Evolutionary conservation across 1,140 invertebrate species (phyloP), one percentile per base, ranked within the genome.

Genomic region (Oncopodura yosiiana): DNA sequence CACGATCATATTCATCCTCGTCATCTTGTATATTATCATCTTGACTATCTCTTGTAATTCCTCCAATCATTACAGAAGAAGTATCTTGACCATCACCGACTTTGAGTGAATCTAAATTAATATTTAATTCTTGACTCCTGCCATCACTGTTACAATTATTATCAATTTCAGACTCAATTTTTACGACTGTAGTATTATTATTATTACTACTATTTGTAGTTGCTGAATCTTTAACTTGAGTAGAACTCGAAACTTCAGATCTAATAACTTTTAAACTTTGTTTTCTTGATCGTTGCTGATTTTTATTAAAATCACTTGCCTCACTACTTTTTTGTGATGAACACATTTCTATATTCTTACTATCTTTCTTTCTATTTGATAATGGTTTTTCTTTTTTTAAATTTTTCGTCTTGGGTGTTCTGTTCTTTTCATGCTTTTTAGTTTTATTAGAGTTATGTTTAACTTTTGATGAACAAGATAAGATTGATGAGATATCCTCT

Each of bases 181-280:
- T 9, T 14, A 29, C 21, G 26, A 32, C 24, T 16, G 42, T 39
- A 4, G 30, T 29, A n/a, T n/a, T 3, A 16, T 53, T 12, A 29
- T 37, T 37, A 30, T 12, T n/a, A 36, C 37, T 34, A 36, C 29
- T n/a, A n/a, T n/a, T n/a, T 8, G 32, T 23, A 21, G 52, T 12
- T 29, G 44, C 4, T 3, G 44, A 21, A 18, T 32, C 32, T 46
- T 42, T 24, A 36, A 36, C 30, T n/a, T n/a, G n/a, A 53, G 52
- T 26, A 9, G 34, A 42, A 36, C 16, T 46, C 2, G 27, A 21
- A 29, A 50, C 54, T 44, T 49, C 46, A 3, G 38, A 48, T 26
- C 54, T 37, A 9, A 56, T 18, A 37, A 39, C 19, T 42, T 56
- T 56, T 8, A 49, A 37, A 50, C 54, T 56, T 44, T 50, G 46